phyloP scores from a whole-genome alignment of 2,113 vertebrate genomes.

The Semicossyphus pulcher region DNA sequence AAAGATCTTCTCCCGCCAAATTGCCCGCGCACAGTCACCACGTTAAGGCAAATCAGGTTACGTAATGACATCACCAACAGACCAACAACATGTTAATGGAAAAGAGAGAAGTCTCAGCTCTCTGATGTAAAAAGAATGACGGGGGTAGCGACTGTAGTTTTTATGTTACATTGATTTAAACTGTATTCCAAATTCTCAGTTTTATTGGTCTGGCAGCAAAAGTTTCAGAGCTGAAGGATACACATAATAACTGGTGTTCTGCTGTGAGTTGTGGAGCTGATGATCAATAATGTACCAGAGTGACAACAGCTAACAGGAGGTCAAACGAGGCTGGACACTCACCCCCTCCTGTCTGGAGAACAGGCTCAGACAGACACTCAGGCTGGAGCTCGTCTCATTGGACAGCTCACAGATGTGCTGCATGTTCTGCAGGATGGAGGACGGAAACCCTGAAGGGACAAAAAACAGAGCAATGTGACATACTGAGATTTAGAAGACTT shows the following conservation, averaged over 20 bases:
- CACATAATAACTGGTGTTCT: too few species aligned
- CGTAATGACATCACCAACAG: too few species aligned
- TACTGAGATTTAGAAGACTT: too few species aligned
- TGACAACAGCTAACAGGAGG: background rate
- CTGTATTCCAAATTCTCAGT: background rate
- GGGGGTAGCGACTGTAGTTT: too few species aligned
- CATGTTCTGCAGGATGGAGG: conserved; percentile 85
- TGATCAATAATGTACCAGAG: background rate
- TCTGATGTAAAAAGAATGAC: too few species aligned
- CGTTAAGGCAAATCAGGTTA: too few species aligned
- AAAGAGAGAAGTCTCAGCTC: too few species aligned
- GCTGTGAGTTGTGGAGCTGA: background rate
- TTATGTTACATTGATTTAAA: too few species aligned
- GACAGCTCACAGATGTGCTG: conserved; percentile 89
- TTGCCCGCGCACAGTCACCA: too few species aligned
- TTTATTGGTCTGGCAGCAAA: background rate
- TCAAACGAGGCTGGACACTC: conserved; percentile 62
- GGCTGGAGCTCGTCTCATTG: conserved; percentile 85
- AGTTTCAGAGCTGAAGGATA: background rate
- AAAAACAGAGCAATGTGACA: conserved; percentile 26
- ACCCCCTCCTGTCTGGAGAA: conserved; percentile 93
- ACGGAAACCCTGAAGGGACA: conserved; percentile 83
- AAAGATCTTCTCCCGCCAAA: too few species aligned
- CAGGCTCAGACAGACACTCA: conserved; percentile 88
- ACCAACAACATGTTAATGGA: too few species aligned